Percentiles rank a stretch among this genome's conserved stretches.
Conservation (phyloP, 2,797 vertebrate species). For the Florisuga fusca region DNA sequence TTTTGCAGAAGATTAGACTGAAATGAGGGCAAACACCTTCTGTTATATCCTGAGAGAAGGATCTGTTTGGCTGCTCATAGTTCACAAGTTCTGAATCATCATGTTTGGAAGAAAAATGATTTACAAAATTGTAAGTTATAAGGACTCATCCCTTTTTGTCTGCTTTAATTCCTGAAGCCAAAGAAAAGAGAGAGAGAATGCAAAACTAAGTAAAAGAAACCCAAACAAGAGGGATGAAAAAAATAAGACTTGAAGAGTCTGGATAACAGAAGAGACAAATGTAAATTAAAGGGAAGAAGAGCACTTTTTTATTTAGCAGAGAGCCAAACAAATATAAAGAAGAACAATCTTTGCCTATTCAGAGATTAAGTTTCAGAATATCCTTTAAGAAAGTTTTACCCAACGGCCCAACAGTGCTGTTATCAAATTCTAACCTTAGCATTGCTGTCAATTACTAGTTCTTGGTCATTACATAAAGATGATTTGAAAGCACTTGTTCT, state of each 20-base stretch:
- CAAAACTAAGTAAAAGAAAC: not conserved
- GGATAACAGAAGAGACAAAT: not conserved
- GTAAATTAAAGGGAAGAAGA: not conserved
- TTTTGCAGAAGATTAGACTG: not conserved
- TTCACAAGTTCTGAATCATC: not conserved
- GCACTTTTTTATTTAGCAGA: not conserved
- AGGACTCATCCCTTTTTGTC: not conserved
- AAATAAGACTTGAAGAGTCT: not conserved
- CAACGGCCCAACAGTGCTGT: not conserved
- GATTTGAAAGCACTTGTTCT: slow-evolving; percentile 9
- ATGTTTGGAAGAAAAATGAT: not conserved
- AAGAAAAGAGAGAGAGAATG: not conserved
- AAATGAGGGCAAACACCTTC: not conserved
- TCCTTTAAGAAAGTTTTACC: not conserved
- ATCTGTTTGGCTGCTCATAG: not conserved
- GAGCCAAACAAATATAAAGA: not conserved
- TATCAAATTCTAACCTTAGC: not conserved
- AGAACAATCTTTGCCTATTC: not conserved
- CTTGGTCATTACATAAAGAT: not conserved
- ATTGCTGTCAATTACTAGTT: not conserved
- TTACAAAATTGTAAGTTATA: not conserved
- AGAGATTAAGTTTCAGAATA: not conserved
- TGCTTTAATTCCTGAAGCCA: not conserved
- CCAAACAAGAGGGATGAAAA: not conserved
- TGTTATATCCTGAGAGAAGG: not conserved